These are phyloP conservation scores for Diachasma alloeum DNA, from an alignment of 1,140 invertebrate genomes.

Conservation along the genomic window DNA sequence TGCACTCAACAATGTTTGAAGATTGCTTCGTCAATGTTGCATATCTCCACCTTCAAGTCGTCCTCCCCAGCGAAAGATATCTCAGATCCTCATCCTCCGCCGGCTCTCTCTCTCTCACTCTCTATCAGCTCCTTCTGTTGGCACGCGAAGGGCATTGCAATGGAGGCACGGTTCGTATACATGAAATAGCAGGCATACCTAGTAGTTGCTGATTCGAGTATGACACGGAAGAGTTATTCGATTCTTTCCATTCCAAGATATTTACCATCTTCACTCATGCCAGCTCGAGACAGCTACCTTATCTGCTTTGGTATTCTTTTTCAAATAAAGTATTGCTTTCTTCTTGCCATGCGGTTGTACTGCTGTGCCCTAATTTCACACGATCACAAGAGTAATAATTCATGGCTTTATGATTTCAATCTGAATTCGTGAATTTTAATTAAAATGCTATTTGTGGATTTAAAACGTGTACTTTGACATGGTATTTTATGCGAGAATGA, in stretches of 20 bases:
- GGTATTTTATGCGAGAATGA: no score
- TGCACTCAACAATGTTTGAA: not conserved
- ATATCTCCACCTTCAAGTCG: not conserved
- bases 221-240: conserved; percentile 7
- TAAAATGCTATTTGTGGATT: no score
- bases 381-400: not conserved
- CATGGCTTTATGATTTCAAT: not conserved
- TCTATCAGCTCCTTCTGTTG: not conserved
- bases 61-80: not conserved
- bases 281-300: not conserved
- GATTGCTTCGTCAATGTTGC: not conserved
- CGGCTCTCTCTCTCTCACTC: not conserved
- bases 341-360: not conserved
- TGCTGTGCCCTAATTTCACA: not conserved
- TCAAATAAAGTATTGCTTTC: not conserved
- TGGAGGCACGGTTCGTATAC: not conserved
- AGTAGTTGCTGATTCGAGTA: not conserved
- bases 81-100: not conserved
- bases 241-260: not conserved
- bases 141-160: not conserved
- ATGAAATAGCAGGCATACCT: not conserved
- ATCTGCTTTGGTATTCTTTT: not conserved
- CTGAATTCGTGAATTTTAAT: no score
- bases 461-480: no score
- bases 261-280: not conserved